Evolutionary conservation across 2,113 vertebrate genomes (phyloP).

Genomic region (Pterocles orientalis): DNA sequence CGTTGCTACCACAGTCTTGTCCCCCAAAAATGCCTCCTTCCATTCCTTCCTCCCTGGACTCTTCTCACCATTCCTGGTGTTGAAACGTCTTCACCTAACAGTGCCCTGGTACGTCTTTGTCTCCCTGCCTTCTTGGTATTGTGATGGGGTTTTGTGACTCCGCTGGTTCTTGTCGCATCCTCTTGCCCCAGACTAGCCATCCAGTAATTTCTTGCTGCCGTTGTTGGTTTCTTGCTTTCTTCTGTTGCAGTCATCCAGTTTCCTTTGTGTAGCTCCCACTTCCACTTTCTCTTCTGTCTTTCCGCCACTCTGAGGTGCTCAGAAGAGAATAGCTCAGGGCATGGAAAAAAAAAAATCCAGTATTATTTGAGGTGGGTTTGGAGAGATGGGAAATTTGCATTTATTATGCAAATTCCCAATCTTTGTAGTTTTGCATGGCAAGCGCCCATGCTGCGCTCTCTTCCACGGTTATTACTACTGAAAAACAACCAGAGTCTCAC

Average conservation of each 20-base stretch:
- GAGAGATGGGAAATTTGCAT: neutral
- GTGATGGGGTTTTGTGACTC: accelerated
- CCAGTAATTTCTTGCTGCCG: neutral
- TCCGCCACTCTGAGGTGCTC: neutral
- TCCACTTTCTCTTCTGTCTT: neutral
- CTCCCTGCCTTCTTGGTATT: neutral
- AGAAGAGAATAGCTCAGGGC: neutral
- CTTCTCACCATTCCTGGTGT: neutral
- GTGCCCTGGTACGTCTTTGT: neutral
- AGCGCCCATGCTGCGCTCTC: neutral
- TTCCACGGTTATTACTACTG: neutral
- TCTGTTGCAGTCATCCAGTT: neutral
- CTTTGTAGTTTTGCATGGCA: neutral
- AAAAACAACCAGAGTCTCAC: neutral
- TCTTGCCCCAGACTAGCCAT: accelerated
- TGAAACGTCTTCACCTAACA: neutral
- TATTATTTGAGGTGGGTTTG: neutral
- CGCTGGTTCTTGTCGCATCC: neutral
- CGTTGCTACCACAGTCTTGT: neutral
- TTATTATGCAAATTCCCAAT: neutral
- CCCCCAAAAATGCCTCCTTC: neutral
- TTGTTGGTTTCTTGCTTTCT: neutral
- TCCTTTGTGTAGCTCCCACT: neutral
- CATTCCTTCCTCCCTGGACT: neutral
- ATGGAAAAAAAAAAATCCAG: neutral